Conservation (phyloP, 2,888 invertebrate genomes). For the Cinara cedri region DNA sequence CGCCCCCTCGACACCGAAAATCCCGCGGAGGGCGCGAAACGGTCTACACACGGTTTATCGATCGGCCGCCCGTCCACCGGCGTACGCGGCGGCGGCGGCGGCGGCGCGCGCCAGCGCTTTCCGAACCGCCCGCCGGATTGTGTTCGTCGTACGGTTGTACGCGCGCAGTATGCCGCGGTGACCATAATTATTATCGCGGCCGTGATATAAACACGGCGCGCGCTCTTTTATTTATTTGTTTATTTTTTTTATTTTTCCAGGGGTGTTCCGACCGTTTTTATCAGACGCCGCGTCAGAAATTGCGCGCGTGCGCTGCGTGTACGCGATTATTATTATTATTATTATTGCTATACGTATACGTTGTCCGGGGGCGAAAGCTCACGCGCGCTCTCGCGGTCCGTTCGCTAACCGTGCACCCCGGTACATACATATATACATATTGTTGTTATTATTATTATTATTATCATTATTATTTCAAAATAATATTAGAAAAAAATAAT, state of each 20-base stretch:
- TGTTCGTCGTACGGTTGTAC: not conserved
- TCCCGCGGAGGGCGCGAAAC: constrained; percentile 26
- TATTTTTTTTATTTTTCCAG: no score
- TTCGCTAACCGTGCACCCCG: no score
- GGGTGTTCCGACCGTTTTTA: no score
- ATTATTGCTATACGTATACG: no score
- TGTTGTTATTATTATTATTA: no score
- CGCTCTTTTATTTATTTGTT: not conserved
- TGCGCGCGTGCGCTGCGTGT: no score
- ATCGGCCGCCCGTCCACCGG: no score
- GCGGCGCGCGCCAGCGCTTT: constrained; percentile 34
- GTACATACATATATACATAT: no score
- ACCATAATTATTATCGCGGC: constrained; percentile 8
- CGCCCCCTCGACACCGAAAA: not conserved
- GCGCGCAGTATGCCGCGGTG: constrained; percentile 26
- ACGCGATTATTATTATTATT: no score
- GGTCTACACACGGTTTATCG: not conserved
- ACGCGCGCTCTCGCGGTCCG: not conserved
- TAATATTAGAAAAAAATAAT: no score
- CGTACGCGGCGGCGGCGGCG: not conserved
- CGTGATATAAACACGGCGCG: constrained; percentile 6
- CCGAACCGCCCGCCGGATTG: not conserved
- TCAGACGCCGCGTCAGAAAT: constrained; percentile 6
- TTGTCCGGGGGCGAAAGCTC: not conserved
- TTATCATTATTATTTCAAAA: no score